Base-by-base conservation (phyloP, 2,113 vertebrate genomes). In the Pandion haliaetus region DNA sequence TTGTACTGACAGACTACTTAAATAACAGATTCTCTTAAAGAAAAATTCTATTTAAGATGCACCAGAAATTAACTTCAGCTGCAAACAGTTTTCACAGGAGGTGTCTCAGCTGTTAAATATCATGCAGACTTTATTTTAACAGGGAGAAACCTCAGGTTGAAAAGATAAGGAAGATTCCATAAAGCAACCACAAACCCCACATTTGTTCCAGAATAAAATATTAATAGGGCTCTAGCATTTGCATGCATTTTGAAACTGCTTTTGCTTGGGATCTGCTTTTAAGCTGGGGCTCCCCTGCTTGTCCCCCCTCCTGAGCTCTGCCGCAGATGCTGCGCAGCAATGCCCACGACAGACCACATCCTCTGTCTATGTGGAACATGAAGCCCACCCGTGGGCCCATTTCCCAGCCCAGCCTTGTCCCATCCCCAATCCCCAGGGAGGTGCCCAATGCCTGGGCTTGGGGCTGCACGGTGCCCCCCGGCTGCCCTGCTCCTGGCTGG, bases 381-480 rank as follows among this genome's bases (percentile, higher is more conserved):
- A 72, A 24, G 17, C 5, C 20, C 26, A 36, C 6, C 17, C 2
- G 0, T 0, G 5, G 32, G 15, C 21, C 23, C 25, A 6, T 50
- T 40, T 78, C 59, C 23, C 17, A 34, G 31, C 32, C 10, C 54
- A 67, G 17, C 9, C 25, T 63, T 55, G 18, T 45, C 23, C 52
- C 23, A 36, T 26, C 17, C 44, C 38, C 17, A 36, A 0, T 15
- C 8, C 16, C 47, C 54, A 70, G 21, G 2, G 17, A 44, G 14
- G 25, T n/a, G 9, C 16, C n/a, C 6, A 0, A 4, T 70, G 58
- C 16, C n/a, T 9, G 12, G 12, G 19, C 6, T 12, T 77, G 63
- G 5, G 26, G 36, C 34, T 66, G 25, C 38, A 14, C 0, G 0
- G 19, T 38, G 8, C 1, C 8, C 17, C 5, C 36, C 1, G 1